Percentiles rank a stretch among this genome's conserved stretches.
Conservation (phyloP, 2,888 invertebrate species). For the Thereva unica region DNA sequence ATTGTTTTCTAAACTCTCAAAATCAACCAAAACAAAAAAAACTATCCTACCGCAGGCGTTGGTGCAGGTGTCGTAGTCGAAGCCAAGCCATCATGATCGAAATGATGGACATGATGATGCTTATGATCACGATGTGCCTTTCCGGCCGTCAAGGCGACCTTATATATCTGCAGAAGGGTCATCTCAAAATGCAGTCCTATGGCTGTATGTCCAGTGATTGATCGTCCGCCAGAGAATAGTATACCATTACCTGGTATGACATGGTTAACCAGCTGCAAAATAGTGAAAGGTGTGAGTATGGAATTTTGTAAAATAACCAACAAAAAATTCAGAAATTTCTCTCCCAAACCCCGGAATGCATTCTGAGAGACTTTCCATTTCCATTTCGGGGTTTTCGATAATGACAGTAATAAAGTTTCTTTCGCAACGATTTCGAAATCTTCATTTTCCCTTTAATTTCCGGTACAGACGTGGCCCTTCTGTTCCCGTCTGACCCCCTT, state of each 20-base stretch:
- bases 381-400: too few relatives aligned
- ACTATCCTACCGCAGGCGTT: slow-evolving; percentile 54
- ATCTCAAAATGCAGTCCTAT: slow-evolving; percentile 64
- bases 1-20: neutral
- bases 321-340: too few relatives aligned
- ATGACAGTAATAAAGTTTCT: too few relatives aligned
- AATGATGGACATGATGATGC: slow-evolving; percentile 83
- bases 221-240: slow-evolving; percentile 68
- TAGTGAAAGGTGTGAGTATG: slow-evolving; percentile 34
- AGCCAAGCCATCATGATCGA: slow-evolving; percentile 73
- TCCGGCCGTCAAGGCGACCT: slow-evolving; percentile 79
- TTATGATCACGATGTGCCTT: slow-evolving; percentile 87
- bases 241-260: slow-evolving; percentile 75
- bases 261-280: slow-evolving; percentile 72
- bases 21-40: slow-evolving; percentile 1
- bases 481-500: too few relatives aligned
- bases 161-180: slow-evolving; percentile 79
- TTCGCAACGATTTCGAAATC: too few relatives aligned
- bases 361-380: too few relatives aligned
- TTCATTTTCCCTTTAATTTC: too few relatives aligned
- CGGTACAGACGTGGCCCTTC: too few relatives aligned
- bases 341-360: too few relatives aligned
- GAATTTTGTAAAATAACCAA: neutral
- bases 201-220: slow-evolving; percentile 53
- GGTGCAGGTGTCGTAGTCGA: slow-evolving; percentile 64